Percentiles rank a stretch among this genome's conserved stretches.
Evolutionary conservation across 2,888 invertebrate genomes (phyloP).

Genomic region (Drosophila robusta): DNA sequence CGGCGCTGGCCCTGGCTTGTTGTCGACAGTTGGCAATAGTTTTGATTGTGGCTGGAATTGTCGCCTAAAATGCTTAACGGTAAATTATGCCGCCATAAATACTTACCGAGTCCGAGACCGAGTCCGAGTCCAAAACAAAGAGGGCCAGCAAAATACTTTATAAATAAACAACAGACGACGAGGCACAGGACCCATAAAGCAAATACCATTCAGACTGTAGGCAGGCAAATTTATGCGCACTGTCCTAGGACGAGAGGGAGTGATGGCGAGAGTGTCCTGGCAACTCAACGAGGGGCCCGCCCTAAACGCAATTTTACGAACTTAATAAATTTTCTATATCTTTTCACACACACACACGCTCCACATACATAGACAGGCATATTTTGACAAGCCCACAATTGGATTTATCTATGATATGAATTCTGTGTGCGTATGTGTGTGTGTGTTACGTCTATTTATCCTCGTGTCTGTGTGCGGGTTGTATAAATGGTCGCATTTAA

Average conservation of each 20-base stretch:
- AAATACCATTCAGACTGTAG: slow-evolving; percentile 29
- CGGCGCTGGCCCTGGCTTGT: slow-evolving; percentile 15
- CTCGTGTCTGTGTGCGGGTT: slow-evolving; percentile 26
- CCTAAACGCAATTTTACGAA: slow-evolving; percentile 69
- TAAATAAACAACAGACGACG: slow-evolving; percentile 62
- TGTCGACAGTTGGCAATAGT: slow-evolving; percentile 53
- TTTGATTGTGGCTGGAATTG: slow-evolving; percentile 71
- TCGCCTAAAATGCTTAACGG: slow-evolving; percentile 74
- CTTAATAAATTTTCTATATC: slow-evolving; percentile 80
- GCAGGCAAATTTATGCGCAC: slow-evolving; percentile 65
- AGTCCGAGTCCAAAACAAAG: slow-evolving; percentile 42
- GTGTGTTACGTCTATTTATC: slow-evolving; percentile 18
- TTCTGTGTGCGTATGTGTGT: slow-evolving; percentile 19
- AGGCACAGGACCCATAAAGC: slow-evolving; percentile 36
- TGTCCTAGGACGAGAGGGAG: slow-evolving; percentile 28
- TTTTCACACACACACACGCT: slow-evolving; percentile 51
- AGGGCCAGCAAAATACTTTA: slow-evolving; percentile 55
- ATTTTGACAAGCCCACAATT: slow-evolving; percentile 77
- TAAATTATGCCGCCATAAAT: slow-evolving; percentile 78
- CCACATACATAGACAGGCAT: slow-evolving; percentile 13
- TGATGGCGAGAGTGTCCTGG: slow-evolving; percentile 11
- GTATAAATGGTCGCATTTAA: slow-evolving; percentile 69
- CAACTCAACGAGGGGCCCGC: slow-evolving; percentile 21
- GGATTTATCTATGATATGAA: slow-evolving; percentile 69
- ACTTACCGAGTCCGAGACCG: slow-evolving; percentile 41